Conservation (phyloP, 1,140 invertebrate species). For the Hyphantria cunea region DNA sequence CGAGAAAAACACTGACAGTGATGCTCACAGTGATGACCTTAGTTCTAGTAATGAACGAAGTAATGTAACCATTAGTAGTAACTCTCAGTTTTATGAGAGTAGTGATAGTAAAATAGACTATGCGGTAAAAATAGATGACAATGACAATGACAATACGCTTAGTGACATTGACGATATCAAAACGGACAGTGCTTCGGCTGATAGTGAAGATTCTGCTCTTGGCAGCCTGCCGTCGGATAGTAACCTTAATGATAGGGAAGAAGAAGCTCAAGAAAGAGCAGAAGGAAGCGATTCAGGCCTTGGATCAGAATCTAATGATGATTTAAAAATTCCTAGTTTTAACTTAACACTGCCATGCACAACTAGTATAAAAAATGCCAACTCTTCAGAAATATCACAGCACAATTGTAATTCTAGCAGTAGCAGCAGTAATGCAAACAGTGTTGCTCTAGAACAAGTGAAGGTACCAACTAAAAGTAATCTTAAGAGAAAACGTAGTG, state of each 20-base stretch:
- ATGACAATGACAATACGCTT: conserved; percentile 72
- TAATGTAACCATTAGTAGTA: conserved; percentile 58
- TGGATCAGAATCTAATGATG: conserved; percentile 84
- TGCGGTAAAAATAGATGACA: conserved; percentile 76
- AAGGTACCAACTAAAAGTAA: conserved; percentile 61
- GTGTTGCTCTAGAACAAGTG: conserved; percentile 29
- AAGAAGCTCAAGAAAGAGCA: conserved; percentile 82
- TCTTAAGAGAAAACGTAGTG: conserved; percentile 69
- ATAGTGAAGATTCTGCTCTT: conserved; percentile 79
- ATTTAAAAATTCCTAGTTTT: conserved; percentile 69
- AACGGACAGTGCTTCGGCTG: conserved; percentile 78
- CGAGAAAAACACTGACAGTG: conserved; percentile 70
- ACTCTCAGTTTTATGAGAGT: conserved; percentile 78
- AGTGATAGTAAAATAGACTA: conserved; percentile 76
- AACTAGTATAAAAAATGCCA: conserved; percentile 64
- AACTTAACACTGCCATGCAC: conserved; percentile 55
- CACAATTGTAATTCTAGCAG: conserved; percentile 27
- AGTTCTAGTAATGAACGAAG: conserved; percentile 70
- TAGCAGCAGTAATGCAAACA: conserved; percentile 29
- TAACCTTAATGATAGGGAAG: conserved; percentile 65
- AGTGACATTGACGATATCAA: conserved; percentile 81
- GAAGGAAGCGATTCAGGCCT: conserved; percentile 92
- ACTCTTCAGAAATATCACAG: conserved; percentile 70
- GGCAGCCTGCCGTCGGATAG: conserved; percentile 74
- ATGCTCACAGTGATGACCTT: conserved; percentile 69